A percentile compares a stretch with the other conserved stretches of the same genome.
These are phyloP conservation scores for Leptinotarsa defecta DNA, from an alignment of 1,140 invertebrate genomes.

Conservation along the genomic window DNA sequence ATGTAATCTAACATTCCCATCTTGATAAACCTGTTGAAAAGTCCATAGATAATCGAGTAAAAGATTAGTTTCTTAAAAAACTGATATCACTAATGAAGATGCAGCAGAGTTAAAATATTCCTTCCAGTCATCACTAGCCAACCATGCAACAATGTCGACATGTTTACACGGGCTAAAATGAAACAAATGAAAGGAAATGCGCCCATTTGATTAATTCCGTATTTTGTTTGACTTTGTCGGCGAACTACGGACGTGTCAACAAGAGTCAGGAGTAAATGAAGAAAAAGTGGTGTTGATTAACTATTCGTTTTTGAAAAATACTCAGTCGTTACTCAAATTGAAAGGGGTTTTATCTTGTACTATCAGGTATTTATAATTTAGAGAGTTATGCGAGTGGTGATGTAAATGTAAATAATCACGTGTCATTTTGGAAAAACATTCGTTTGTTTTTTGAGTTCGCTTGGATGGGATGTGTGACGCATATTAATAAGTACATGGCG, in stretches of 20 bases:
- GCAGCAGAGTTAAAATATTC: neutral
- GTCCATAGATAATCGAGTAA: no score
- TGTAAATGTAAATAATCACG: neutral
- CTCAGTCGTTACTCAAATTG: constrained; percentile 8
- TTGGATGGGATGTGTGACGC: no score
- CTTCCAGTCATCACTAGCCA: neutral
- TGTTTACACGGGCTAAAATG: constrained; percentile 3
- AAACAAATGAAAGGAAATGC: constrained; percentile 16
- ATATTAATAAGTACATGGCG: no score
- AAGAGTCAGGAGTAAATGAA: constrained; percentile 1
- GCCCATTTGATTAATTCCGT: constrained; percentile 15
- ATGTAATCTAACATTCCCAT: no score
- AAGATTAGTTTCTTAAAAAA: neutral
- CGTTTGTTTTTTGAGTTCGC: no score
- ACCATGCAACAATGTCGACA: constrained; percentile 18
- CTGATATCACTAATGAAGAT: constrained; percentile 1
- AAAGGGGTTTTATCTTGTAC: constrained; percentile 9
- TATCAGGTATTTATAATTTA: neutral
- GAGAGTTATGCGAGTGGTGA: neutral
- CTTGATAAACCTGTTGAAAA: no score
- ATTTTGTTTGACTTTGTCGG: constrained; percentile 18
- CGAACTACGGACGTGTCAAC: constrained; percentile 17
- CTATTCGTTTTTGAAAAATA: neutral
- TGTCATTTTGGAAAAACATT: neutral
- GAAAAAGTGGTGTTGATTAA: constrained; percentile 18